phyloP scores from a whole-genome alignment of 2,797 vertebrate species.

The Phrynocephalus vlangalii region DNA sequence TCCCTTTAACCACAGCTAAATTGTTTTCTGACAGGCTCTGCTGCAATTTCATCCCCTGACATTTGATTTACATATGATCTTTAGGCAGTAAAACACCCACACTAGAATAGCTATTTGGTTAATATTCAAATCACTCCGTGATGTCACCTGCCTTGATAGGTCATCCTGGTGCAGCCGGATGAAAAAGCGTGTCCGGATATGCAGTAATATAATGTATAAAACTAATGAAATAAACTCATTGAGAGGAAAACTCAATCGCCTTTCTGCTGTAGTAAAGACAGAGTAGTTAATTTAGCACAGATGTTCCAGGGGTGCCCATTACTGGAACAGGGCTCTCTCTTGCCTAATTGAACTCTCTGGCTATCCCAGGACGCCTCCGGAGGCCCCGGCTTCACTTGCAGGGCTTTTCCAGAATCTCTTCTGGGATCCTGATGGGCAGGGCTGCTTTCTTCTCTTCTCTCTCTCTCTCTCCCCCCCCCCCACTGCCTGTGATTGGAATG shows the following conservation, averaged over 20 bases:
- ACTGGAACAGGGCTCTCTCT: constrained; percentile 79
- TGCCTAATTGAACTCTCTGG: constrained; percentile 91
- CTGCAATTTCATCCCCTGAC: constrained; percentile 88
- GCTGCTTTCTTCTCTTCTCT: constrained; percentile 35
- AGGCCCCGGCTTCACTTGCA: constrained; percentile 72
- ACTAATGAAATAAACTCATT: constrained; percentile 97
- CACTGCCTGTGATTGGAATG: background rate
- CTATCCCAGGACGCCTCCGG: constrained; percentile 78
- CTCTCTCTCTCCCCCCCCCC: too few relatives aligned
- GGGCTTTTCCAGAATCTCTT: constrained; percentile 34
- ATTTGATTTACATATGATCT: constrained; percentile 99
- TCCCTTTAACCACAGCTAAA: constrained; percentile 95
- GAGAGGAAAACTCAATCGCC: constrained; percentile 92
- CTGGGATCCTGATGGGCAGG: background rate
- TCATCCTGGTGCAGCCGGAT: constrained; percentile 82
- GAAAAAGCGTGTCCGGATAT: constrained; percentile 71
- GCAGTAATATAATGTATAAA: constrained; percentile 87
- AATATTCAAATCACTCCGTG: constrained; percentile 90
- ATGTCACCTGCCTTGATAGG: constrained; percentile 88
- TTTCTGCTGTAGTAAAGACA: constrained; percentile 89
- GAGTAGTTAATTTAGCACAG: constrained; percentile 92
- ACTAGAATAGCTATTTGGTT: constrained; percentile 90
- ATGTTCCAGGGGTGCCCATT: constrained; percentile 84
- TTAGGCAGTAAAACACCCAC: constrained; percentile 85
- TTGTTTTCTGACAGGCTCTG: constrained; percentile 93